phyloP scores from a whole-genome alignment of 1,140 invertebrate species.

The Tribolium castaneum region DNA sequence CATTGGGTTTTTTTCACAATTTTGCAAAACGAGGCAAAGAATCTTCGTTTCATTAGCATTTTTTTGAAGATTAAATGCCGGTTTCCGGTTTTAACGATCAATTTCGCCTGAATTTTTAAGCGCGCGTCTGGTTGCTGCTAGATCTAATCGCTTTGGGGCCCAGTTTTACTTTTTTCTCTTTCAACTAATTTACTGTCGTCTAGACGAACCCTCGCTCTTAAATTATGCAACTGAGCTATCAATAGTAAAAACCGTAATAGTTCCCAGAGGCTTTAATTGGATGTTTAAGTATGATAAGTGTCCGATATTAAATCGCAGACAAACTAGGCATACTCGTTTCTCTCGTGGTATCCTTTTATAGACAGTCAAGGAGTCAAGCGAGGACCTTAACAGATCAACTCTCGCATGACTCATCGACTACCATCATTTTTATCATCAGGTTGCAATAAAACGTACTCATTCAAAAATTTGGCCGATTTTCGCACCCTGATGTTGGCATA shows the following conservation, averaged over 20 bases:
- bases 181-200: not conserved
- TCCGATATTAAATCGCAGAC: constrained; percentile 30
- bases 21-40: too few species aligned
- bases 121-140: constrained; percentile 1
- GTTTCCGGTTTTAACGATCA: not conserved
- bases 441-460: too few species aligned
- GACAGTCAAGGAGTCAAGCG: constrained; percentile 19
- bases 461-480: not conserved
- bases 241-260: constrained; percentile 25
- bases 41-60: too few species aligned
- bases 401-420: constrained; percentile 24
- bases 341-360: constrained; percentile 23
- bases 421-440: not conserved
- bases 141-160: constrained; percentile 18
- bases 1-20: too few species aligned
- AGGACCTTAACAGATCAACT: constrained; percentile 26
- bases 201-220: not conserved
- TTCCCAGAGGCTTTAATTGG: constrained; percentile 26
- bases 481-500: constrained; percentile 18
- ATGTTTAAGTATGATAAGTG: constrained; percentile 31
- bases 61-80: not conserved
- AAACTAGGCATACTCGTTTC: constrained; percentile 33
- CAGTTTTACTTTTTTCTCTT: not conserved
- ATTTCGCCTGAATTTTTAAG: constrained; percentile 1
- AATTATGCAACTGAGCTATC: not conserved